Base-by-base conservation (phyloP, 2,888 invertebrate genomes). In the Galeopsomyia nigrocyanea region DNA sequence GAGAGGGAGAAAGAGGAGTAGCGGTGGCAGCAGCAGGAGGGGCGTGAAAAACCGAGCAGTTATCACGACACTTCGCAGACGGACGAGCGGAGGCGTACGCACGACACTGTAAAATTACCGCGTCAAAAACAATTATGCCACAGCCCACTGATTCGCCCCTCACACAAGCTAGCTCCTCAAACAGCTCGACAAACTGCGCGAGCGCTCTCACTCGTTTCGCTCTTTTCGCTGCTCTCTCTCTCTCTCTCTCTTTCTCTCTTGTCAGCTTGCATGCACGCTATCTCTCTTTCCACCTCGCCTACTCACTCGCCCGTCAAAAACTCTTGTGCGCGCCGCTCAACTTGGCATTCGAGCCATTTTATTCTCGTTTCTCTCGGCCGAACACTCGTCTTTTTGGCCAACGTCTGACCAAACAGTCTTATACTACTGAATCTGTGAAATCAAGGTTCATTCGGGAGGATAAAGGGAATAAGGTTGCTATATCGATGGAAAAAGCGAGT, bases 71-170 rank as follows among this genome's bases (percentile, higher is more conserved):
- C 78, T 77, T 78, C 63, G 68, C 64, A 77, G 76, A 78, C 77
- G 77, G 80, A 82, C 81, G 80, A 78, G 80, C 74, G 78, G 80
- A 81, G 81, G 80, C 80, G 83, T 80, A 85, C 80, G 81, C 85
- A 86, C 83, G 86, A 84, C 86, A 85, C 85, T 86, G 86, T 86
- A 86, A 86, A 86, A 86, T 86, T 86, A 86, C 85, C 78, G 81
- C 84, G 86, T 86, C 86, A 84, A 82, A 85, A 85, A 86, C 84
- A 84, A 86, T 86, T 82, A 84, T 79, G 78, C 81, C 81, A 85
- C 84, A 82, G 81, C 72, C 80, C 78, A 85, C 79, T 80, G 84
- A 78, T 77, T 84, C 80, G 77, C 79, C 39, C 13, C 39, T 39
- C 39, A 39, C 39, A 39, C 39, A 62, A 60, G 53, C 66, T 53